These are phyloP conservation scores for Thereva nobilitata DNA, from an alignment of 2,888 invertebrate species.

Conservation along the genomic window DNA sequence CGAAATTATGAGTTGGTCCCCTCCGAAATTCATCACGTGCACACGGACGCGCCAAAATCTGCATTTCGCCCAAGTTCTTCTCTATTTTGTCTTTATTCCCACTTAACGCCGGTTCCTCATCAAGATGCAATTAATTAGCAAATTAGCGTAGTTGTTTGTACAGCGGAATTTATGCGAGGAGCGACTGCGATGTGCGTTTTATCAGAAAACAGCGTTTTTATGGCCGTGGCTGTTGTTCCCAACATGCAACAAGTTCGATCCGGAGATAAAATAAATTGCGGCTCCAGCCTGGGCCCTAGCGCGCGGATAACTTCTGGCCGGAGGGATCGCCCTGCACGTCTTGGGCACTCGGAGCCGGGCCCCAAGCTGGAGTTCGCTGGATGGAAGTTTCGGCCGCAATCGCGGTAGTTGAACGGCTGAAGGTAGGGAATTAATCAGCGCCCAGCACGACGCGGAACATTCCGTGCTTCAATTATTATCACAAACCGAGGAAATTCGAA, in stretches of 20 bases:
- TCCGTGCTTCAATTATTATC: slow-evolving; percentile 21
- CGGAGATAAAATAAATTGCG: slow-evolving; percentile 29
- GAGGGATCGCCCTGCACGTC: neutral
- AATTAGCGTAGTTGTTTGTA: slow-evolving; percentile 23
- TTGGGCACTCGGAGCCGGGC: neutral
- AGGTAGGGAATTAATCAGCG: slow-evolving; percentile 16
- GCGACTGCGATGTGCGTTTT: slow-evolving; percentile 28
- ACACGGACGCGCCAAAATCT: too few species aligned
- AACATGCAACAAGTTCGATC: slow-evolving; percentile 25
- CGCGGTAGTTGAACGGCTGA: slow-evolving; percentile 9
- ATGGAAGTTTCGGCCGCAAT: neutral
- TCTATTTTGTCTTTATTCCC: too few species aligned
- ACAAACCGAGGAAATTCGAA: slow-evolving; percentile 7
- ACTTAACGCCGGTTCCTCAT: too few species aligned
- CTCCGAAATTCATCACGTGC: too few species aligned
- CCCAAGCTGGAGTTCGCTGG: neutral
- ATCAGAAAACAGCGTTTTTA: slow-evolving; percentile 33
- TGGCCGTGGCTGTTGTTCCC: slow-evolving; percentile 18
- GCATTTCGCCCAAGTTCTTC: too few species aligned
- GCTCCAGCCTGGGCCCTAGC: slow-evolving; percentile 4
- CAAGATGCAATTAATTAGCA: slow-evolving; percentile 16
- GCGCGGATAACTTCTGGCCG: slow-evolving; percentile 11
- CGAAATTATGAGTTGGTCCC: too few species aligned
- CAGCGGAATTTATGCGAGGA: slow-evolving; percentile 30
- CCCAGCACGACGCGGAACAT: slow-evolving; percentile 6